phyloP scores from a whole-genome alignment of 2,888 invertebrate genomes.

The Epirrhoe tristata region DNA sequence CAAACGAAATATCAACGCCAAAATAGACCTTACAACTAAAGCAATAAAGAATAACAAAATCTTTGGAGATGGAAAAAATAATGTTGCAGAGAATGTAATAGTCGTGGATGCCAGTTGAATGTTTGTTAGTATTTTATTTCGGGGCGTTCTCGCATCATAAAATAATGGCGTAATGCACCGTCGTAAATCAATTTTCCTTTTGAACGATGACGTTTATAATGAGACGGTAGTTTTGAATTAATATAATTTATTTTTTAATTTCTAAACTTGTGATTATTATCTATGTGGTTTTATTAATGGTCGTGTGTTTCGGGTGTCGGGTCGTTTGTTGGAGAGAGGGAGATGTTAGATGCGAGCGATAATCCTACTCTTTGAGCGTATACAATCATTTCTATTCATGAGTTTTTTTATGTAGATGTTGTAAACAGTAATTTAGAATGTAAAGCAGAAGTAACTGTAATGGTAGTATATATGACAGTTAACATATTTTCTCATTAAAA shows the following conservation, averaged over 20 bases:
- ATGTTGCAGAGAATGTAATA: slow-evolving; percentile 71
- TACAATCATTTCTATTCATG: slow-evolving; percentile 27
- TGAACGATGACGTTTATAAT: slow-evolving; percentile 80
- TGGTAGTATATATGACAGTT: background rate
- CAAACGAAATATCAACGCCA: slow-evolving; percentile 39
- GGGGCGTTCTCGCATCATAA: slow-evolving; percentile 84
- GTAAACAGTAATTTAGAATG: slow-evolving; percentile 9
- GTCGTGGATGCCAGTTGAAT: slow-evolving; percentile 83
- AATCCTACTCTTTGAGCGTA: slow-evolving; percentile 27
- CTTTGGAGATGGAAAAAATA: slow-evolving; percentile 34
- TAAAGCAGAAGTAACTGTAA: slow-evolving; percentile 1
- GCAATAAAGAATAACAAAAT: slow-evolving; percentile 41
- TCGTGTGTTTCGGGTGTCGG: slow-evolving; percentile 48
- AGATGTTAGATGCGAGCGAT: slow-evolving; percentile 25
- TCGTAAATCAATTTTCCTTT: slow-evolving; percentile 83
- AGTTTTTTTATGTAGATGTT: slow-evolving; percentile 11
- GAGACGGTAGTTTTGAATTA: slow-evolving; percentile 77
- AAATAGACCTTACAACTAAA: slow-evolving; percentile 50
- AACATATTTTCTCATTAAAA: background rate
- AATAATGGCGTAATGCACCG: slow-evolving; percentile 84
- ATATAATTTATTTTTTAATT: slow-evolving; percentile 65
- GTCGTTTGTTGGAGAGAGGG: slow-evolving; percentile 35
- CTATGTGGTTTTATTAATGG: slow-evolving; percentile 64
- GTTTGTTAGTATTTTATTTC: slow-evolving; percentile 85
- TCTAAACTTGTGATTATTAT: slow-evolving; percentile 65